Evolutionary conservation across 2,113 vertebrate species (phyloP).

Genomic region (Atlantisia rogersi): DNA sequence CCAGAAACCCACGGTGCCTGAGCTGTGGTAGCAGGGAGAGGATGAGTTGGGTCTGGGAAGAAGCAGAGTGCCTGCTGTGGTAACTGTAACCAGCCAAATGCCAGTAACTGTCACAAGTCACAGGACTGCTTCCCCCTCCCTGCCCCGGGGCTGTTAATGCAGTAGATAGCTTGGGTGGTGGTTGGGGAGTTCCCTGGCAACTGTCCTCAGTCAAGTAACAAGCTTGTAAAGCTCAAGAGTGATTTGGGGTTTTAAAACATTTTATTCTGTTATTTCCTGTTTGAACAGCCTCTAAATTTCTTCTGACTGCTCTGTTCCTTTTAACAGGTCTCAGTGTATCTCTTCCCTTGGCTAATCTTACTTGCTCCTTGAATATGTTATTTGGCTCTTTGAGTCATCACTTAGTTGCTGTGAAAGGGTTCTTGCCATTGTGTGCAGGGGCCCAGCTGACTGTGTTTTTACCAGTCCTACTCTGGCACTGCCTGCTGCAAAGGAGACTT

Average conservation of each 20-base stretch:
- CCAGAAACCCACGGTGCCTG: not conserved
- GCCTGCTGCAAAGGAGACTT: not conserved
- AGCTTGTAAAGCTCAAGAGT: not conserved
- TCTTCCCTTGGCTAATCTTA: not conserved
- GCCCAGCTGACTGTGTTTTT: fast-evolving
- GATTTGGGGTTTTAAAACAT: not conserved
- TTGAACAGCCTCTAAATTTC: not conserved
- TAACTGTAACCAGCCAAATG: not conserved
- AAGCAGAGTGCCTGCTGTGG: fast-evolving
- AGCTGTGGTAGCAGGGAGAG: fast-evolving
- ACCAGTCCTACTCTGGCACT: not conserved
- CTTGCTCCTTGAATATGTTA: not conserved
- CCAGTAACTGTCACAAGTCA: fast-evolving
- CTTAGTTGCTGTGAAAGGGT: not conserved
- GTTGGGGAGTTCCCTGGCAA: fast-evolving
- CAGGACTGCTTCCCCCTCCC: not conserved
- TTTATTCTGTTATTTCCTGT: not conserved
- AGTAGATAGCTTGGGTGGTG: fast-evolving
- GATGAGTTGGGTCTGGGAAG: not conserved
- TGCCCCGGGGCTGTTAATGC: not conserved
- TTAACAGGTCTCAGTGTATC: not conserved
- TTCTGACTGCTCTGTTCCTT: not conserved
- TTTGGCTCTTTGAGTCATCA: not conserved
- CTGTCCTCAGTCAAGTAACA: fast-evolving
- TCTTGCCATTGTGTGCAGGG: not conserved